Evolutionary conservation across 1,140 invertebrate genomes (phyloP), one percentile per base, ranked within the genome.

Genomic region (Hycleus phaleratus): DNA sequence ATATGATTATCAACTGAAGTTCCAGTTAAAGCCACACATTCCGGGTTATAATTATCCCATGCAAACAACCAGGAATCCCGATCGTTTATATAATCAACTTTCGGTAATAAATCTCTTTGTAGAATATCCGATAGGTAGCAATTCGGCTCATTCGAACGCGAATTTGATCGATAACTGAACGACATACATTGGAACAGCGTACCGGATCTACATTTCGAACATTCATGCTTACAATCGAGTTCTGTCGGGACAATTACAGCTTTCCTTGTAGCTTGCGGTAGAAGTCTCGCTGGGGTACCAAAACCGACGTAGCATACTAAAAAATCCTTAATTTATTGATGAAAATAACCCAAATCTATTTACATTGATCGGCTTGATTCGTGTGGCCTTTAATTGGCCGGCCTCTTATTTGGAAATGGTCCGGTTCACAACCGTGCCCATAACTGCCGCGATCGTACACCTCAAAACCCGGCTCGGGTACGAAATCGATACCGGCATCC

Each of bases 361-460:
- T 62, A 71, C 69, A 45, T 64, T 69, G 68, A 63, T 72, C 68
- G 7, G 59, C 44, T 59, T 67, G 62, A 0, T 52, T 50, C 7
- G 53, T 62, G 7, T 58, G 48, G 39, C 63, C 51, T 49, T 59
- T 63, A 26, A 10, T 38, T 38, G 24, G 58, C 44, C 59, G 61
- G 11, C 63, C 66, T 38, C 62, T 59, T 11, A 73, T 65, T 2
- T 56, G 60, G 49, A 71, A 70, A 46, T 73, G 78, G 64, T 81
- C 78, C 1, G 85, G 80, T 70, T 90, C 86, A 59, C 88, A 90
- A 1, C 87, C 88, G 48, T 86, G 79, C 0, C 87, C 87, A 61
- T 85, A 90, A 68, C 87, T 90, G 0, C 85, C 87, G 44, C 87
- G 74, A 49, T 89, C 83, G 56, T 89, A 91, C 18, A 90, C 75